A percentile compares a stretch with the other conserved stretches of the same genome.
Evolutionary conservation across 2,797 vertebrate genomes (phyloP).

Genomic region (Crenichthys baileyi): DNA sequence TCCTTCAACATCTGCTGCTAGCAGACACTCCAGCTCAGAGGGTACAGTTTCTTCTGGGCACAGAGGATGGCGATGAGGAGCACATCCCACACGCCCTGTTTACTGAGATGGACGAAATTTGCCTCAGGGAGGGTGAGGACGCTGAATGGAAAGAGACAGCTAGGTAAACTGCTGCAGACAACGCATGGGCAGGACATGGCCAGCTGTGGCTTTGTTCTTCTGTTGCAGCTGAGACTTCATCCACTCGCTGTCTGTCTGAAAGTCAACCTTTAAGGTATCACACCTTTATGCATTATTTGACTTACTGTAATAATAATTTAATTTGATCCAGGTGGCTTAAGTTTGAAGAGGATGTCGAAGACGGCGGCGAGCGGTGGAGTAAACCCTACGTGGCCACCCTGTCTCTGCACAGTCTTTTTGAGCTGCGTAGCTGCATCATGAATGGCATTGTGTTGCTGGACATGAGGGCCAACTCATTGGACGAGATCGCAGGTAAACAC

Average conservation of each 20-base stretch:
- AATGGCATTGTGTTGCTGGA: conserved; percentile 97
- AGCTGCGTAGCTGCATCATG: conserved; percentile 96
- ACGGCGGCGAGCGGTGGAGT: conserved; percentile 97
- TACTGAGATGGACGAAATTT: conserved; percentile 98
- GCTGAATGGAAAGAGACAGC: conserved; percentile 98
- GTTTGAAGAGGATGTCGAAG: conserved; percentile 99
- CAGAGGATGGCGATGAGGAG: conserved; percentile 96
- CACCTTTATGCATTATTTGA: neutral
- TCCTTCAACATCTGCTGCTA: conserved; percentile 28
- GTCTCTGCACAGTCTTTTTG: conserved; percentile 96
- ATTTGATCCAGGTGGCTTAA: conserved; percentile 89
- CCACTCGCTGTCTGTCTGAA: neutral
- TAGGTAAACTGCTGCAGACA: conserved; percentile 78
- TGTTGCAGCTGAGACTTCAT: conserved; percentile 26
- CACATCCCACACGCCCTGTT: conserved; percentile 98
- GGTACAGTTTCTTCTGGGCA: conserved; percentile 97
- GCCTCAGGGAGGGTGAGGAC: conserved; percentile 94
- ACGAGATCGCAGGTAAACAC: conserved; percentile 92
- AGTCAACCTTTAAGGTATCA: neutral
- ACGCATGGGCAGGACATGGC: conserved; percentile 10
- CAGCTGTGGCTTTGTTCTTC: conserved; percentile 10
- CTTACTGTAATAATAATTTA: too few relatives aligned
- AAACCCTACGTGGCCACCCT: conserved; percentile 97
- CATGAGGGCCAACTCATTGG: conserved; percentile 95
- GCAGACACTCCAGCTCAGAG: conserved; percentile 96